These are phyloP conservation scores for Rhodinocichla rosea DNA, from an alignment of 2,113 vertebrate genomes.

Conservation along the genomic window DNA sequence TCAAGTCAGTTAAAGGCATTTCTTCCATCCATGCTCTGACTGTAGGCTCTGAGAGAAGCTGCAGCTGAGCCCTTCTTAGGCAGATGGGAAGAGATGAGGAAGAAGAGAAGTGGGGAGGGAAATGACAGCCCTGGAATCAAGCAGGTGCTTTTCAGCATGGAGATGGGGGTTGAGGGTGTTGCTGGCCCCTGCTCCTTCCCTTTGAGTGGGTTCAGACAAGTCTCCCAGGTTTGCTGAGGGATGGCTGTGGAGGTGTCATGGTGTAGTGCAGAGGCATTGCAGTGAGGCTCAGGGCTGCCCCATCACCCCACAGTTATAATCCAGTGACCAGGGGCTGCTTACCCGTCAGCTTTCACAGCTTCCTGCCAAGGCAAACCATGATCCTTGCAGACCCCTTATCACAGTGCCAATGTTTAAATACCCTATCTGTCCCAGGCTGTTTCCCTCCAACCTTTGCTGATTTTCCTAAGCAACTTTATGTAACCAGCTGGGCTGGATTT, in stretches of 20 bases:
- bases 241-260: not conserved
- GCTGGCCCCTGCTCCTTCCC: not conserved
- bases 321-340: not conserved
- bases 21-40: not conserved
- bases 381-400: slow-evolving; percentile 28
- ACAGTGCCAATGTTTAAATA: not conserved
- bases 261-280: too few relatives aligned
- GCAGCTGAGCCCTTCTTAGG: not conserved
- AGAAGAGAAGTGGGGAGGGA: not conserved
- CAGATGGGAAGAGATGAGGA: not conserved
- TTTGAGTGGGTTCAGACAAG: not conserved
- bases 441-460: not conserved
- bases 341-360: not conserved
- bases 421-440: not conserved
- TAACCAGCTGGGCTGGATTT: not conserved
- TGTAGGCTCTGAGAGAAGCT: not conserved
- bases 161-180: not conserved
- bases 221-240: not conserved
- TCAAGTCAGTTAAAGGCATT: not conserved
- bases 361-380: not conserved
- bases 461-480: not conserved
- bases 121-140: not conserved
- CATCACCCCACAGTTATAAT: too few relatives aligned
- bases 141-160: not conserved
- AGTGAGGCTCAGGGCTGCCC: not conserved